phyloP scores from a whole-genome alignment of 2,888 invertebrate genomes.

The Euphydryas editha region DNA sequence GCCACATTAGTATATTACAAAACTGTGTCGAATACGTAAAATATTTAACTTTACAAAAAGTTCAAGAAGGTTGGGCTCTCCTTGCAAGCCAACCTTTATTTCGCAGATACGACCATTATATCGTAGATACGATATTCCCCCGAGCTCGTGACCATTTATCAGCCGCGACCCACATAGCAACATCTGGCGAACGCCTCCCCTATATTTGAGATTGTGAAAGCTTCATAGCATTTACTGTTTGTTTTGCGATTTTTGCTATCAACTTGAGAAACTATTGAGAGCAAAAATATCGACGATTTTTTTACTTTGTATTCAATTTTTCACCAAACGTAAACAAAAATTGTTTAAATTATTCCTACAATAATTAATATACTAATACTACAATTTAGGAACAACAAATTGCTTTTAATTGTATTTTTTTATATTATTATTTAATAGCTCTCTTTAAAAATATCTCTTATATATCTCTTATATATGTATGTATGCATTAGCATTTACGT shows the following conservation, averaged over 20 bases:
- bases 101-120: slow-evolving; percentile 47
- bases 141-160: slow-evolving; percentile 71
- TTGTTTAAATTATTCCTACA: not conserved
- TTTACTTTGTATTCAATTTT: no score
- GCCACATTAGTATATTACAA: not conserved
- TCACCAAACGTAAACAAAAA: no score
- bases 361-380: not conserved
- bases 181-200: slow-evolving; percentile 54
- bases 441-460: no score
- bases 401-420: not conserved
- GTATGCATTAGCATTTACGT: no score
- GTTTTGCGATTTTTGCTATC: slow-evolving; percentile 12
- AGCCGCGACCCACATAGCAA: slow-evolving; percentile 75
- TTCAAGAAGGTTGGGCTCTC: not conserved
- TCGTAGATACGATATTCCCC: slow-evolving; percentile 62
- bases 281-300: not conserved
- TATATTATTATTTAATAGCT: no score
- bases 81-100: slow-evolving; percentile 35
- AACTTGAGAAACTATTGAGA: not conserved
- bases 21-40: not conserved
- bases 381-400: no score
- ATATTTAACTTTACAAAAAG: not conserved
- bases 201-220: slow-evolving; percentile 47
- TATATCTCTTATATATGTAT: no score
- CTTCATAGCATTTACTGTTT: slow-evolving; percentile 14